Base-by-base conservation (phyloP, 1,140 invertebrate genomes). In the Lepidurus apus region DNA sequence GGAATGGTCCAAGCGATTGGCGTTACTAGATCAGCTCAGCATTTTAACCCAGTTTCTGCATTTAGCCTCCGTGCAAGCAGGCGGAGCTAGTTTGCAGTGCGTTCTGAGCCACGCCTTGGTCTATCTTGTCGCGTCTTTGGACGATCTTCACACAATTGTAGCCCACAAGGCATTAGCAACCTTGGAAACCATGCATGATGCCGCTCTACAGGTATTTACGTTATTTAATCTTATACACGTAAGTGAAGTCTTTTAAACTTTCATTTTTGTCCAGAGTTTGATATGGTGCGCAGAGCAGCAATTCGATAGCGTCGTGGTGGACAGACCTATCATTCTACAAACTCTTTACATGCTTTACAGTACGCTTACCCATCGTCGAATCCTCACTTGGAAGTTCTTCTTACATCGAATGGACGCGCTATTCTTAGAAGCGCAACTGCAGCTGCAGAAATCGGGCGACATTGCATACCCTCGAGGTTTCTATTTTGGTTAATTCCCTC, bases 361-460 rank as follows among this genome's bases (percentile, higher is more conserved):
- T 84, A 93, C 94, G 7, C 88, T 75, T 8, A 43, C 65, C 8
- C 95, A 98, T 83, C 88, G 96, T 53, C 91, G 91, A 81, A 94
- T 99, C 80, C 88, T 99, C 8, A 91, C 91, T 1, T 99, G 98
- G 97, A 96, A 99, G 79, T 99, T 99, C 87, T 99, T 99, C 84
- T 88, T 98, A 6, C 96, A 96, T 85, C 90, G 97, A 74, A 99
- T 99, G 85, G 98, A 99, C 84, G 92, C 95, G 0, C 86, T 99
- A 2, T 97, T 97, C 82, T 85, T 99, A 11, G 98, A 99, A 86
- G 94, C 95, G 1, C 96, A 98, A 86, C 92, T 98, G 43, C 92
- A 90, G 83, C 87, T 95, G 80, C 93, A 96, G 83, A 94, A 93
- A 85, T 88, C 88, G 42, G 95, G 95, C 82, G 87, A 88, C 45